These are phyloP conservation scores for Anagyrus pseudococci DNA, from an alignment of 2,888 invertebrate genomes.

Conservation along the genomic window DNA sequence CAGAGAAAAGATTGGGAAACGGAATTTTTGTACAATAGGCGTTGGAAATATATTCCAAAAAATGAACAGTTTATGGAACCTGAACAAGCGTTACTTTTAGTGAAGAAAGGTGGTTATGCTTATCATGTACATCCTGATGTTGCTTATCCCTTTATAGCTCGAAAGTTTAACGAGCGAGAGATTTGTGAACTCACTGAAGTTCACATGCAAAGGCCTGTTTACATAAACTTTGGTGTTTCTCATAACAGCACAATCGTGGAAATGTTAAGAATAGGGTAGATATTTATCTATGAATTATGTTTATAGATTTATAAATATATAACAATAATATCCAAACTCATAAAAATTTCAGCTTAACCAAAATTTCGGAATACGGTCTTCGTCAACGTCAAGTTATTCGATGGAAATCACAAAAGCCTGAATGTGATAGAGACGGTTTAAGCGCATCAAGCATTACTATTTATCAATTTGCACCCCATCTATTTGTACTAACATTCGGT, in stretches of 20 bases:
- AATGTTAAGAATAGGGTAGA: constrained; percentile 50
- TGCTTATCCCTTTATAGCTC: constrained; percentile 50
- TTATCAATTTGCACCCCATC: constrained; percentile 14
- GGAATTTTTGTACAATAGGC: constrained; percentile 37
- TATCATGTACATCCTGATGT: constrained; percentile 53
- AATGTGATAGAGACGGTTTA: background rate
- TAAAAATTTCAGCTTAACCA: background rate
- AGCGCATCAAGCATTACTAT: background rate
- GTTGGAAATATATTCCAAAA: constrained; percentile 47
- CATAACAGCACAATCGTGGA: constrained; percentile 51
- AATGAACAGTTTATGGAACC: constrained; percentile 44
- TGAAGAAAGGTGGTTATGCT: constrained; percentile 48
- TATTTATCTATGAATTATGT: background rate
- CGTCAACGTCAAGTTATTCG: background rate
- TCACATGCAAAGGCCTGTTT: constrained; percentile 40
- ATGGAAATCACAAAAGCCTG: constrained; percentile 2
- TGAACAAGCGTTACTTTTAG: constrained; percentile 48
- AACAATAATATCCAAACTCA: background rate
- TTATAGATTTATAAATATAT: background rate
- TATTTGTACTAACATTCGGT: background rate
- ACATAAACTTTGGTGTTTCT: constrained; percentile 35
- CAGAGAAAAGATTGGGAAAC: constrained; percentile 49
- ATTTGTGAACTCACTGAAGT: constrained; percentile 55
- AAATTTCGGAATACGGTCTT: constrained; percentile 1
- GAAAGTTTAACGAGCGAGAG: constrained; percentile 46